Base-by-base conservation (phyloP, 2,888 invertebrate genomes). In the Tolmerus cingulatus region DNA sequence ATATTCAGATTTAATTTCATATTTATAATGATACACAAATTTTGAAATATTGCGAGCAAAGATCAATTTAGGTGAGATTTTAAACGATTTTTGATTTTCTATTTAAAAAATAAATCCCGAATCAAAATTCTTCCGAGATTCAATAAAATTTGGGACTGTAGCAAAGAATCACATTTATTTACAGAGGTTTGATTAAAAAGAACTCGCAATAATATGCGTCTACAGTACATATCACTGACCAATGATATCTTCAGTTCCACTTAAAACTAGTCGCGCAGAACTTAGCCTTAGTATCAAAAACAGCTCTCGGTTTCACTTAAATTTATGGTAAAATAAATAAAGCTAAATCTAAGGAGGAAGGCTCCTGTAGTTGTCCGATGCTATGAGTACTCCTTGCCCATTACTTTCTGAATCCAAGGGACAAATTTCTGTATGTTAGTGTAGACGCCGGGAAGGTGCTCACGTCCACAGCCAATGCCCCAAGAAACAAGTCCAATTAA, bases 381-480 rank as follows among this genome's bases (percentile, higher is more conserved):
- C 89, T 92, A 92, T 91, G 91, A 90, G 88, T 91, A 92, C 78
- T 93, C 93, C 46, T 92, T 92, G 88, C 92, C 92, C 93, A 97
- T 95, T 40, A 97, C 95, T 93, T 97, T 96, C 90, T 97, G 96
- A 84, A 97, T 96, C 97, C 97, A 97, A 27, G 97, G 97, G 89
- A 97, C 97, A 91, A 97, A 98, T 91, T 97, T 97, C 91, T 97
- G 97, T 91, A 98, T 97, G 90, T 98, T 97, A 0, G 98, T 98
- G 91, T 98, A 98, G 5, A 98, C 97, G 1, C 97, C 97, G 0
- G 98, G 98, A 8, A 98, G 92, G 90, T 97, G 97, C 90, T 97
- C 97, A 0, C 97, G 93, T 0, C 97, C 98, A 90, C 98, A 98
- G 87, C 97, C 97, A 89, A 97, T 97, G 88, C 97, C 97, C 97